Evolutionary conservation across 2,113 vertebrate genomes (phyloP), one percentile per base, ranked within the genome.

Genomic region (Malurus alboscapulatus): DNA sequence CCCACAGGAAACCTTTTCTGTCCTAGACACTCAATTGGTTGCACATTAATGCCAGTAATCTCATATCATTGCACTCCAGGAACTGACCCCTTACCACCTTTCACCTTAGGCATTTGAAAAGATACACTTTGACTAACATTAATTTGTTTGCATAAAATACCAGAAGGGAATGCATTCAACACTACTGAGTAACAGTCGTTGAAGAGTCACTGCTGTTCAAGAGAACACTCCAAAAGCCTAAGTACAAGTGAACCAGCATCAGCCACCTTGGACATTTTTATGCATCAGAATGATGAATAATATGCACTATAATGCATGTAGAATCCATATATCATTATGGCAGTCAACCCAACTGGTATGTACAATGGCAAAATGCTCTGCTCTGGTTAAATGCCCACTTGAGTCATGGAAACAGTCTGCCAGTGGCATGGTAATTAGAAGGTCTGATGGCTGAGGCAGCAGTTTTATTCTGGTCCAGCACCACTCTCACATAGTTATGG

Each of bases 51-150:
- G 77, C 20, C 50, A 66, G 14, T 55, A 66, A 74, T 14, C 51
- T 47, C 24, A 1, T 21, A n/a, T 24, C 17, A 77, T 7, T 81
- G 36, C 90, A 40, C n/a, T 89, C 66, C 34, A 92, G 54, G n/a
- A 80, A 74, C 18, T 2, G 4, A 77, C 10, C 24, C 59, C 53
- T 88, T 72, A 47, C 10, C 12, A 80, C 26, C 24, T 76, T 84
- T 84, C 16, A 75, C 25, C 17, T 62, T 55, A 85, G 63, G 25
- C n/a, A 78, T 83, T 81, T 88, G 30, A 63, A 91, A 92, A 61
- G 17, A 55, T 24, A 75, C 12, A 72, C 34, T 59, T 80, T 1
- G 0, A 44, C 51, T 32, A 59, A 78, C 24, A 71, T 58, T 75
- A 13, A 78, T 90, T 92, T 88, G 8, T 65, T 84, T 77, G 21